Evolutionary conservation across 2,888 invertebrate species (phyloP).

Genomic region (Subacronicta megacephala): DNA sequence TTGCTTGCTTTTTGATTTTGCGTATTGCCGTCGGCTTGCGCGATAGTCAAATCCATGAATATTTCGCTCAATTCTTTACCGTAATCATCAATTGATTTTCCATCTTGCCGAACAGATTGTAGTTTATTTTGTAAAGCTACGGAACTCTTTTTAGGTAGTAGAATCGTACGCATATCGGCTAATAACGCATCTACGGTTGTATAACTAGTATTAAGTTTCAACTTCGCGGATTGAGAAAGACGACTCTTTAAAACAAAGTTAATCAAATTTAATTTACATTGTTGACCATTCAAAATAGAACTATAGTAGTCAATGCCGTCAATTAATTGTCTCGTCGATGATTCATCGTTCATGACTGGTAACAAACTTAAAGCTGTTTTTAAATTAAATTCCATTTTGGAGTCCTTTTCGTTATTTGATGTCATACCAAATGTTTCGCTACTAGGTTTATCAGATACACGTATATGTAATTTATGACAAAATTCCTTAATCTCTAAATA

Average conservation of each 20-base stretch:
- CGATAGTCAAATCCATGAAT: slow-evolving; percentile 1
- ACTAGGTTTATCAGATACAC: too few species aligned
- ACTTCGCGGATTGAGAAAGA: background rate
- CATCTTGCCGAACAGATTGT: background rate
- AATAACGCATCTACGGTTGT: background rate
- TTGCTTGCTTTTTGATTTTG: background rate
- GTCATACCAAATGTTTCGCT: too few species aligned
- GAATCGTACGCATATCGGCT: background rate
- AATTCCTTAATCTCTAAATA: too few species aligned
- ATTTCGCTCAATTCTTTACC: slow-evolving; percentile 1
- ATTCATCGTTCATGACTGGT: too few species aligned
- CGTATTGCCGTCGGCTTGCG: slow-evolving; percentile 1
- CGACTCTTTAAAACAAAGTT: slow-evolving; percentile 3
- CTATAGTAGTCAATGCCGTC: too few species aligned
- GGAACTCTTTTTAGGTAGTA: background rate
- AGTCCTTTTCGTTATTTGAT: too few species aligned
- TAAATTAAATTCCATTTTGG: too few species aligned
- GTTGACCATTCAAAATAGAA: slow-evolving; percentile 2
- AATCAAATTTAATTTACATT: background rate
- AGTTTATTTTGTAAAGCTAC: background rate
- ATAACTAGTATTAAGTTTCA: background rate
- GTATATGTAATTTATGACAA: too few species aligned
- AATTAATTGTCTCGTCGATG: too few species aligned
- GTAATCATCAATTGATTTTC: background rate
- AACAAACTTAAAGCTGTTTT: too few species aligned